Conservation (phyloP, 2,797 vertebrate species). For the Myotis vivesi region DNA sequence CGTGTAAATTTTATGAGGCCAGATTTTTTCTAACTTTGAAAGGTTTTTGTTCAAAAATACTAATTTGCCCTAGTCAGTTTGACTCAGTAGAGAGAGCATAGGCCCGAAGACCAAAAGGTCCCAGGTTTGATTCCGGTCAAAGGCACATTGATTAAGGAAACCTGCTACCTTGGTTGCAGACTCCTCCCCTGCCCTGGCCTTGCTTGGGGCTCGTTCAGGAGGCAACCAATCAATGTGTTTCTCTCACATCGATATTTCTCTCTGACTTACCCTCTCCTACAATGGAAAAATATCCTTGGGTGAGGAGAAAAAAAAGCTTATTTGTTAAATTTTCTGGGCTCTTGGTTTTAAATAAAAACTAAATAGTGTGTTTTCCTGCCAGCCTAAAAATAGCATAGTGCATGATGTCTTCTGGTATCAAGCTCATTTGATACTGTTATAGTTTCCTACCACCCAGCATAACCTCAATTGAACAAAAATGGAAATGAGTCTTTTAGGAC, state of each 20-base stretch:
- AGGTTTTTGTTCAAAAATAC: background rate
- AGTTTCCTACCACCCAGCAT: background rate
- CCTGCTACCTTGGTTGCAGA: too few species aligned
- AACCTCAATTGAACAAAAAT: background rate
- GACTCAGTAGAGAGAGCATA: too few species aligned
- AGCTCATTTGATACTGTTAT: background rate
- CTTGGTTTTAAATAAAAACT: background rate
- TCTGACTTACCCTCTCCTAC: too few species aligned
- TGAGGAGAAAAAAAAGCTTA: background rate
- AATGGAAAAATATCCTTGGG: too few species aligned
- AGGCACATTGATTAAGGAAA: too few species aligned
- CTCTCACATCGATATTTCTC: too few species aligned
- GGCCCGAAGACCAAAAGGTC: too few species aligned
- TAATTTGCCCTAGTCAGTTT: too few species aligned
- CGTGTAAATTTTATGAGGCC: background rate
- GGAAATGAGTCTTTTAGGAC: background rate
- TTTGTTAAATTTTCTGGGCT: background rate
- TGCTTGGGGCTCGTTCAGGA: too few species aligned
- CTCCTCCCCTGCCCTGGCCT: too few species aligned
- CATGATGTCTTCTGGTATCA: background rate
- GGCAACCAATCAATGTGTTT: too few species aligned
- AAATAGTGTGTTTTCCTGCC: background rate
- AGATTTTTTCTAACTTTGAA: background rate
- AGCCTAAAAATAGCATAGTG: background rate
- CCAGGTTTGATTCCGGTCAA: too few species aligned